Base-by-base conservation (phyloP, 2,888 invertebrate genomes). In the Gymnosoma rotundatum region DNA sequence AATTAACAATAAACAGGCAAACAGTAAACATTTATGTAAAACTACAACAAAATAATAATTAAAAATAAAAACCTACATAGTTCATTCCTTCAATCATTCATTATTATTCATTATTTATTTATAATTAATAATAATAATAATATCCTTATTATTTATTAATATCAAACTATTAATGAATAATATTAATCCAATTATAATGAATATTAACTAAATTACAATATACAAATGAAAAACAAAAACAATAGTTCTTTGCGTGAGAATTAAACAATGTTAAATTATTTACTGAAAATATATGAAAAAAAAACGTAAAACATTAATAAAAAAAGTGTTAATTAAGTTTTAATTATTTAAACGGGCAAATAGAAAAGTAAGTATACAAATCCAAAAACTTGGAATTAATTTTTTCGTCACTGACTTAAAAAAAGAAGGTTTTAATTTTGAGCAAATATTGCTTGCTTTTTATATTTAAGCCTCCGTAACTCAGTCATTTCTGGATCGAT, bases 171-270 rank as follows among this genome's bases (percentile, higher is more conserved):
- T 76, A 83, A 83, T 81, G 78, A 84, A 84, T 83, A 81, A 74
- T 74, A 32, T 32, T 32, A 84, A 70, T 75, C 83, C 83, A 72
- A 76, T 82, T 72, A 85, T 84, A 79, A 82, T 74, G 79, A 85
- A 76, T 80, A 85, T 76, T 69, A 81, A 79, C 76, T 72, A 76
- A 78, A 79, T 73, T 72, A 74, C 73, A 83, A 67, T 76, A 79
- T 80, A 84, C 66, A 79, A 61, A 56, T 74, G 20, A 54, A 60
- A 78, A 38, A 78, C 10, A 88, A 87, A 42, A 87, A 87, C 89
- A 88, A 91, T 91, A 91, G 92, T 92, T 92, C 92, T 92, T 92
- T 92, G 92, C 92, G 92, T 92, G 90, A 91, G 90, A 91, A 90
- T 90, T 90, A 92, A 91, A 91, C 90, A 91, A 91, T 91, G 91